phyloP scores from a whole-genome alignment of 2,113 vertebrate species.

The Oncorhynchus clarkii region DNA sequence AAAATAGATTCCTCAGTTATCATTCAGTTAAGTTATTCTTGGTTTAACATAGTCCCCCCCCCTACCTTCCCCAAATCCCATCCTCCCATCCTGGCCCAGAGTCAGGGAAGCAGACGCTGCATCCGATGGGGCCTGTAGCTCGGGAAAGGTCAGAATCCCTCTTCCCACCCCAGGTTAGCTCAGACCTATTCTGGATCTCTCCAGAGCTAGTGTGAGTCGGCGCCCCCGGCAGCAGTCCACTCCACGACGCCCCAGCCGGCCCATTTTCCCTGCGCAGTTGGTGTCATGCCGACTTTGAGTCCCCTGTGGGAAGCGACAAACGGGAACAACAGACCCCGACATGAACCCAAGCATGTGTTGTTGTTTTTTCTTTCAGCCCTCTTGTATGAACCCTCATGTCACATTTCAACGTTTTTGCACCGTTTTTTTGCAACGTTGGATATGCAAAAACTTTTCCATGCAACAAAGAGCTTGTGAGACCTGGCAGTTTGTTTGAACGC shows the following conservation, averaged over 20 bases:
- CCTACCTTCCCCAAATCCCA: neutral
- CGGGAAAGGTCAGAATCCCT: constrained; percentile 70
- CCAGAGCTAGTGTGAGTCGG: constrained; percentile 12
- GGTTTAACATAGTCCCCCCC: constrained; percentile 10
- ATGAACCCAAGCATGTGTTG: neutral
- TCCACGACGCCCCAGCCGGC: constrained; percentile 65
- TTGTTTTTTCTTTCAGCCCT: neutral
- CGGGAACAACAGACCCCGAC: constrained; percentile 25
- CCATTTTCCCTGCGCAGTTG: constrained; percentile 59
- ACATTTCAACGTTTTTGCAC: no score
- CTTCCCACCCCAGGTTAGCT: constrained; percentile 60
- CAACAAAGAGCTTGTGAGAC: no score
- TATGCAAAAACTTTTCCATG: no score
- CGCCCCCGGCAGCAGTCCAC: constrained; percentile 44
- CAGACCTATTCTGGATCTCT: constrained; percentile 62
- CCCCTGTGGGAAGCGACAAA: constrained; percentile 54
- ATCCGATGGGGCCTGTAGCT: constrained; percentile 55
- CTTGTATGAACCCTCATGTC: no score
- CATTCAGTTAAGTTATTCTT: constrained; percentile 24
- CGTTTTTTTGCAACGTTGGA: no score
- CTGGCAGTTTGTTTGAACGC: no score
- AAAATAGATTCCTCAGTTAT: constrained; percentile 45
- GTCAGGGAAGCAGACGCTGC: constrained; percentile 52
- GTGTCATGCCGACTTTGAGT: constrained; percentile 50
- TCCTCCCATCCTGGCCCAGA: constrained; percentile 39